Evolutionary conservation across 2,888 invertebrate species (phyloP).

Genomic region (Hylaea fasciaria): DNA sequence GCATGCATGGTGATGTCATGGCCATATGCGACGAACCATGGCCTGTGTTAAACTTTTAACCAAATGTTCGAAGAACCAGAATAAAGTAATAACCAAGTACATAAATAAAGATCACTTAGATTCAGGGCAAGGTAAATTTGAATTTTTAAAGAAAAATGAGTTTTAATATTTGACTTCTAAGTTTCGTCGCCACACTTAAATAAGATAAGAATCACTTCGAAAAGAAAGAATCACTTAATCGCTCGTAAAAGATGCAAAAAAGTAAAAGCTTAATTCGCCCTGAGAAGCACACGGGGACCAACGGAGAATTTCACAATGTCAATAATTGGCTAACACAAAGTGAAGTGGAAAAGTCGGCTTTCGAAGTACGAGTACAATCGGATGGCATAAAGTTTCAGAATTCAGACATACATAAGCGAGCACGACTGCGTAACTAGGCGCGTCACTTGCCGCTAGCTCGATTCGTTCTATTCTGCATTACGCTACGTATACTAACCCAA

Average conservation of each 20-base stretch:
- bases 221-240: too few relatives aligned
- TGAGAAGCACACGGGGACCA: background rate
- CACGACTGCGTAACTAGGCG: slow-evolving; percentile 1
- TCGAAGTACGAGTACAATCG: slow-evolving; percentile 25
- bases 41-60: slow-evolving; percentile 51
- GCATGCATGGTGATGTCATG: slow-evolving; percentile 61
- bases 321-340: background rate
- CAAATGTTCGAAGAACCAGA: slow-evolving; percentile 43
- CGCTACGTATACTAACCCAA: too few relatives aligned
- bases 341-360: slow-evolving; percentile 47
- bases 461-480: background rate
- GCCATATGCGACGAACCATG: slow-evolving; percentile 64
- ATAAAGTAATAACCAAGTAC: background rate
- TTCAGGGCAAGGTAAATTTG: too few relatives aligned
- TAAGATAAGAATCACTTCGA: background rate
- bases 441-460: background rate
- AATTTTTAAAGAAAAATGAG: too few relatives aligned
- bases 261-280: background rate
- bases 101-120: too few relatives aligned
- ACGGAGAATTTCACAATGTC: background rate
- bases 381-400: slow-evolving; percentile 17
- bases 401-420: slow-evolving; percentile 3
- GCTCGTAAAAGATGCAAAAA: too few relatives aligned
- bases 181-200: background rate
- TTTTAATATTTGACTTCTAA: background rate